These are phyloP conservation scores for Danaus chrysippus DNA, from an alignment of 2,888 invertebrate species.

Conservation along the genomic window DNA sequence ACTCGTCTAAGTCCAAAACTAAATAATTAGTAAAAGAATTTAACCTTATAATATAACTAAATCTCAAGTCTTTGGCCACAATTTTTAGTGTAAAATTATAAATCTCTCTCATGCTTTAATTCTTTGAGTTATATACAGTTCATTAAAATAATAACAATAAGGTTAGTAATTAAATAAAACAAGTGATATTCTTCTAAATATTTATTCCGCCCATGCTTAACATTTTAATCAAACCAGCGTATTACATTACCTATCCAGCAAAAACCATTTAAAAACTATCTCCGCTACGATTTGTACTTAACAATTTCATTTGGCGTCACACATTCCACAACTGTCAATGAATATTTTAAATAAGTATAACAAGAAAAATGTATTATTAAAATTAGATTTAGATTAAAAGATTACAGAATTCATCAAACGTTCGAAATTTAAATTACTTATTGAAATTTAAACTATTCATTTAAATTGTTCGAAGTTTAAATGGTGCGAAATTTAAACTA, in stretches of 20 bases:
- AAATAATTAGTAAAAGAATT: too few species aligned
- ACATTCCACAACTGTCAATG: slow-evolving; percentile 21
- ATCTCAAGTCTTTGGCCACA: too few species aligned
- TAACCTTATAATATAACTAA: too few species aligned
- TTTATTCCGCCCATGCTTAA: slow-evolving; percentile 65
- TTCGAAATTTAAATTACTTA: too few species aligned
- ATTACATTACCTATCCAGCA: slow-evolving; percentile 45
- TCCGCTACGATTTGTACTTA: slow-evolving; percentile 68
- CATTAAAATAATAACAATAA: neutral
- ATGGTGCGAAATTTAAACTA: neutral
- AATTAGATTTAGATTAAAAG: too few species aligned
- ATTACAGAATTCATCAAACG: too few species aligned
- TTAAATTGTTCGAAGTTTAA: too few species aligned
- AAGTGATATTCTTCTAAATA: slow-evolving; percentile 58
- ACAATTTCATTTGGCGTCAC: slow-evolving; percentile 44
- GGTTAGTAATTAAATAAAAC: slow-evolving; percentile 35
- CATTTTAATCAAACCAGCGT: slow-evolving; percentile 48
- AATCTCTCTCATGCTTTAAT: too few species aligned
- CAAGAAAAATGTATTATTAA: neutral
- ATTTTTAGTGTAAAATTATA: too few species aligned
- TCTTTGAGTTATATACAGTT: too few species aligned
- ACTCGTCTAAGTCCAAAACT: too few species aligned
- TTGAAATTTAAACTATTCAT: too few species aligned
- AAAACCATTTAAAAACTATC: slow-evolving; percentile 41
- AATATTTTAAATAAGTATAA: slow-evolving; percentile 1